Conservation (phyloP, 2,113 vertebrate genomes). For the Macroglossus sobrinus region DNA sequence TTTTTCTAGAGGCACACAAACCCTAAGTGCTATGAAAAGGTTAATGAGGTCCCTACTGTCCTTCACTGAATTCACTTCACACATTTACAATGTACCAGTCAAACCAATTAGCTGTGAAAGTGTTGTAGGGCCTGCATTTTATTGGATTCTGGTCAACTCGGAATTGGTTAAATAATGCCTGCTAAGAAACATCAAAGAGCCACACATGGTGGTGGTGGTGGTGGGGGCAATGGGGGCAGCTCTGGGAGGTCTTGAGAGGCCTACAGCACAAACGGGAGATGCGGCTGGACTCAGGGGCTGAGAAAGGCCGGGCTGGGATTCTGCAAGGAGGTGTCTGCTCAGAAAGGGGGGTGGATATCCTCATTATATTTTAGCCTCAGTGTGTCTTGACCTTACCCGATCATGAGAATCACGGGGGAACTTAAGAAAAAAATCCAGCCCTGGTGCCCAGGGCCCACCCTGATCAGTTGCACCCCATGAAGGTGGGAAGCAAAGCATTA, state of each 20-base stretch:
- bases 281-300: accelerated
- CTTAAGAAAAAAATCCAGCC: background rate
- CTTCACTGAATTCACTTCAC: constrained; percentile 70
- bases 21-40: constrained; percentile 63
- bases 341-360: accelerated
- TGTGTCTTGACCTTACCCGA: accelerated
- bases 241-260: background rate
- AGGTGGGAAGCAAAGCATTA: too few species aligned
- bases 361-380: accelerated
- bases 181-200: background rate
- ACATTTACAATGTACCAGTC: constrained; percentile 77
- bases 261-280: accelerated
- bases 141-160: constrained; percentile 70
- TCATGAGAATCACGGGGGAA: background rate
- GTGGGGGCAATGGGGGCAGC: background rate
- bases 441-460: too few species aligned
- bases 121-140: constrained; percentile 67
- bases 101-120: constrained; percentile 78
- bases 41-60: constrained; percentile 64
- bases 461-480: too few species aligned
- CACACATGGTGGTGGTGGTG: accelerated
- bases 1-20: constrained; percentile 57
- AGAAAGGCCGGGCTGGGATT: accelerated
- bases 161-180: constrained; percentile 56
- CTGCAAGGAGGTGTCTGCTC: background rate